A percentile compares a stretch with the other conserved stretches of the same genome.
These are phyloP conservation scores for Dicerorhinus sumatrensis DNA, from an alignment of 2,113 vertebrate species.

Conservation along the genomic window DNA sequence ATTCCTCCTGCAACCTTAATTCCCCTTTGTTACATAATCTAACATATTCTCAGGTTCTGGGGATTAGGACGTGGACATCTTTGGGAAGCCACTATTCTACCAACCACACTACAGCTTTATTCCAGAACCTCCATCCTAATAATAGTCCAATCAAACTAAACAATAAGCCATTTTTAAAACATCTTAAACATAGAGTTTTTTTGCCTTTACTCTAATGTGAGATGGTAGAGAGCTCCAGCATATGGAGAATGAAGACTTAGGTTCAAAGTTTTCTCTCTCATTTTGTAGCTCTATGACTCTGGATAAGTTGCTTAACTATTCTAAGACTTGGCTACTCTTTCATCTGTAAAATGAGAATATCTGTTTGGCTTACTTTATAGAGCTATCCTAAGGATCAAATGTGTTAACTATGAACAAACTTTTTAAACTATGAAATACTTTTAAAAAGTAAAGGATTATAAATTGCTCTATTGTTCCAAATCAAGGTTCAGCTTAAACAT, in stretches of 20 bases:
- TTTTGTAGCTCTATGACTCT: not conserved
- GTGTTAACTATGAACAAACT: not conserved
- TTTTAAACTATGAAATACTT: conserved; percentile 4
- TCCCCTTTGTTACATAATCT: not conserved
- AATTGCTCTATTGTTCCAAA: not conserved
- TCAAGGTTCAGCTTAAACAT: not conserved
- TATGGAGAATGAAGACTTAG: not conserved
- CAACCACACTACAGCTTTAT: not conserved
- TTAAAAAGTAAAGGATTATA: not conserved
- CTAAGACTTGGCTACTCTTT: not conserved
- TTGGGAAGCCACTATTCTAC: not conserved
- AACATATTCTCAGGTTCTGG: not conserved
- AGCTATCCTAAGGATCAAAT: not conserved
- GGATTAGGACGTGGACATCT: not conserved
- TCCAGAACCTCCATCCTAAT: not conserved
- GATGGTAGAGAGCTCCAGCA: not conserved
- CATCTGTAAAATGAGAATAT: conserved; percentile 22
- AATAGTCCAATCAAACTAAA: not conserved
- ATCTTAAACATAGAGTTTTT: not conserved
- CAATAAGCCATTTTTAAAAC: conserved; percentile 16
- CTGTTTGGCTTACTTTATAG: not conserved
- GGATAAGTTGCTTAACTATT: not conserved
- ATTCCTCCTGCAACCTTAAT: not conserved
- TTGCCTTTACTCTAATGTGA: conserved; percentile 1
- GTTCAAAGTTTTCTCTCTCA: not conserved